Percentiles rank a stretch among this genome's conserved stretches.
phyloP scores from a whole-genome alignment of 1,140 invertebrate species.

The Periplaneta americana region DNA sequence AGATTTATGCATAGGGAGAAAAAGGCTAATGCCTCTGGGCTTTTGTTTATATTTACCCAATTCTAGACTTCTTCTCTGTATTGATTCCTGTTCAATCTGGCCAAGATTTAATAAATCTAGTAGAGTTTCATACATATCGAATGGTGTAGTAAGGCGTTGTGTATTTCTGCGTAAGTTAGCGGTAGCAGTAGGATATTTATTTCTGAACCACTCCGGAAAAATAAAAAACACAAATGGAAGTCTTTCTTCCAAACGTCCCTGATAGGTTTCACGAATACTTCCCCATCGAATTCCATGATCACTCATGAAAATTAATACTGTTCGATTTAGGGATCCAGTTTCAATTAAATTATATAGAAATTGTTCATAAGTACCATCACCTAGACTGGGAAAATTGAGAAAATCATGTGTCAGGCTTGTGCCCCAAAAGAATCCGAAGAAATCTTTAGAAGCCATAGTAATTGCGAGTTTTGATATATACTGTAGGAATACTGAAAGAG shows the following conservation, averaged over 20 bases:
- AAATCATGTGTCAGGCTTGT: conserved; percentile 45
- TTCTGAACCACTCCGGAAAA: conserved; percentile 52
- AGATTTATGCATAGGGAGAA: conserved; percentile 59
- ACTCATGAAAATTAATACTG: conserved; percentile 57
- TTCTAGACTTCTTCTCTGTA: conserved; percentile 24
- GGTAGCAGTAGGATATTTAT: conserved; percentile 41
- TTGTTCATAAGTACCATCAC: conserved; percentile 35
- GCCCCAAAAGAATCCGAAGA: conserved; percentile 46
- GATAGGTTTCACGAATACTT: conserved; percentile 52
- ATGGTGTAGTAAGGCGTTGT: conserved; percentile 49
- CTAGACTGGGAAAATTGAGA: conserved; percentile 39
- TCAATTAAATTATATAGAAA: conserved; percentile 31
- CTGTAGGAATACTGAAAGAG: conserved; percentile 28
- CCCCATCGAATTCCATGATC: conserved; percentile 70
- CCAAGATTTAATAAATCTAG: conserved; percentile 49
- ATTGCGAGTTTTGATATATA: conserved; percentile 25
- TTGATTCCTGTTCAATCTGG: conserved; percentile 27
- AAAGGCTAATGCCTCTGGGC: conserved; percentile 66
- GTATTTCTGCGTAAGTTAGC: conserved; percentile 48
- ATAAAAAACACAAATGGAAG: conserved; percentile 58
- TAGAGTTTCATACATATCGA: conserved; percentile 59
- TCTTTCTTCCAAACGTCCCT: conserved; percentile 57
- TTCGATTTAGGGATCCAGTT: conserved; percentile 38
- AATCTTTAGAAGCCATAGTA: conserved; percentile 23
- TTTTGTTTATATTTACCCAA: conserved; percentile 21